Base-by-base conservation (phyloP, 2,797 vertebrate species). In the Alcedo quadribrachys region DNA sequence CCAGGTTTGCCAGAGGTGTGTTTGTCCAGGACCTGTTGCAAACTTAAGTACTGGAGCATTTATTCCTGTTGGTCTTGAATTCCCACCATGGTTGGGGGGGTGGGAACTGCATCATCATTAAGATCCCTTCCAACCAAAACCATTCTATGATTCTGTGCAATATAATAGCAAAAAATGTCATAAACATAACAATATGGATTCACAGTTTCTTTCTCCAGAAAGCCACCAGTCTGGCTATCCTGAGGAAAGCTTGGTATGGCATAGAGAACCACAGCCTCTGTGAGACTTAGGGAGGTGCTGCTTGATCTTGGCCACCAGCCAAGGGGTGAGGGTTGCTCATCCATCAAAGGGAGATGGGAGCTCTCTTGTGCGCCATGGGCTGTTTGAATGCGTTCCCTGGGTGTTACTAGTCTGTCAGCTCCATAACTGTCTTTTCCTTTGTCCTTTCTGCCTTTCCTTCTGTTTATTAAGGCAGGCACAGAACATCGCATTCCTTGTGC, bases 351-450 rank as follows among this genome's bases (percentile, higher is more conserved):
- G 51, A 54, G n/a, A 4, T 42, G 32, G 43, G 24, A 84, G 21
- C 19, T 32, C 18, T 65, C 24, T 25, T 70, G 46, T 3, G 0
- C 73, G 22, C 42, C 58, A 15, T 0, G 1, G 2, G 4, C 27
- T 2, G 3, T 67, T 74, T 46, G 24, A 86, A 37, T 37, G 25
- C 5, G 3, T 21, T 70, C 6, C 8, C 2, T 82, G 21, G 8
- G 13, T 50, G 32, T 78, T 73, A 54, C 1, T 35, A 61, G 10
- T 40, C 33, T 61, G 30, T 81, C 25, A 40, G 35, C 25, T 83
- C 66, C 3, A 1, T 76, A 55, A 28, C 27, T 92, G 73, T 58
- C 43, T 87, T 60, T 55, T 91, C 27, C 24, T 81, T 77, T 75
- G 35, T 55, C 6, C 16, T 68, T 80, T 89, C 57, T 89, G 40